Percentiles rank a stretch among this genome's conserved stretches.
Conservation (phyloP, 2,797 vertebrate species). For the Dipus sagitta region DNA sequence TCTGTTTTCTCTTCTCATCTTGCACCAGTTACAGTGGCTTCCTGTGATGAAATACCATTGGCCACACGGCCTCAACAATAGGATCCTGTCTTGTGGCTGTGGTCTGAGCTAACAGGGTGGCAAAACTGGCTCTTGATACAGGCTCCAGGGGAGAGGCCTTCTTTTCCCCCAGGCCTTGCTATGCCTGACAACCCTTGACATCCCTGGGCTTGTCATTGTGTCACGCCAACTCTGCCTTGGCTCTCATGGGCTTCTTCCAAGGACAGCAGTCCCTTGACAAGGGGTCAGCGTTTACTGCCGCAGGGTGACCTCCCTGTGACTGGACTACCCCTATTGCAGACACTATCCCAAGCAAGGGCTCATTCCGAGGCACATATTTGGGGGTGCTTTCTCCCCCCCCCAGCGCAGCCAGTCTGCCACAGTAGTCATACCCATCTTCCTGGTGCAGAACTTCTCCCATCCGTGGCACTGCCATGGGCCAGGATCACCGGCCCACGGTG, state of each 20-base stretch:
- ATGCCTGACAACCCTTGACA: background rate
- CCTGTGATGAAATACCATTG: background rate
- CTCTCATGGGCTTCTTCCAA: too few relatives aligned
- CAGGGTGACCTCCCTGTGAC: background rate
- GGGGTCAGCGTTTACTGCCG: background rate
- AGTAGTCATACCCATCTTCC: background rate
- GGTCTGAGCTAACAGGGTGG: background rate
- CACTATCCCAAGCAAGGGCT: background rate
- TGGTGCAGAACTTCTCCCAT: background rate
- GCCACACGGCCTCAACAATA: background rate
- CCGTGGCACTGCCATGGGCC: rapidly evolving
- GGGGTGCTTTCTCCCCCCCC: background rate
- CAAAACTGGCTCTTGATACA: background rate
- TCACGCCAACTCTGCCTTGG: background rate
- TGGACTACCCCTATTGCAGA: background rate
- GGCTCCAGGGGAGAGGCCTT: background rate
- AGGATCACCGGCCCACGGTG: background rate
- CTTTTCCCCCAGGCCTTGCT: too few relatives aligned
- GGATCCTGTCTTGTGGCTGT: background rate
- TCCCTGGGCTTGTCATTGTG: background rate
- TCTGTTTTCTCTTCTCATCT: background rate
- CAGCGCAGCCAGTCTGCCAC: rapidly evolving
- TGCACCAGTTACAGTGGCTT: background rate
- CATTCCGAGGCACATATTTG: background rate
- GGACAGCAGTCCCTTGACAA: background rate